Base-by-base conservation (phyloP, 2,797 vertebrate species). In the Argyrosomus regius region DNA sequence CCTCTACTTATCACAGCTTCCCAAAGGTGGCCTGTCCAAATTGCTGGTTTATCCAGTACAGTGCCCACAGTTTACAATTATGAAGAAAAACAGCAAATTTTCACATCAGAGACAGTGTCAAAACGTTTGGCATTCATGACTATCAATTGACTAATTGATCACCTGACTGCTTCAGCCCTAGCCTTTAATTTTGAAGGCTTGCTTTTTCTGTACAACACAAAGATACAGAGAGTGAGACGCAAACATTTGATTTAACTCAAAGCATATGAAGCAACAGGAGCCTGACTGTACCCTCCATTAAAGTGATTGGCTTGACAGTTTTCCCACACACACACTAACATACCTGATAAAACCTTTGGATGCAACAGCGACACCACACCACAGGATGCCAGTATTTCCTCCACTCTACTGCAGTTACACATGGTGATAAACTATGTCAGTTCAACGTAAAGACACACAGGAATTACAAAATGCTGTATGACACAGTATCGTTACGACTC, bases 311-410 rank as follows among this genome's bases (percentile, higher is more conserved):
- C 7, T 8, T 35, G 35, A 49, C 16, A 31, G 31, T 67, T 3
- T 52, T 6, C 59, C 4, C 9, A 20, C 6, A 35, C 5, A 41
- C 35, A 35, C 35, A 35, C 60, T 35, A 0, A n/a, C 11, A 8
- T 8, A 18, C 10, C 20, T 3, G 3, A 2, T 28, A 2, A 77
- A 26, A 16, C 4, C 3, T 24, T 24, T 24, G 6, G 13, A 3
- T 87, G 86, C 56, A 87, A 63, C 39, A 71, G n/a, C 80, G 54
- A 22, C 17, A 39, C 3, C 13, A 45, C 20, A 77, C 87, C 91
- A 87, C 90, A 78, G 8, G 88, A 71, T 88, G 92, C 41, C 91
- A 80, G 82, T 84, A 53, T 92, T 92, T 73, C 76, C 35, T 60
- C 81, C 77, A 35, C 45, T 72, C 53, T 46, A 3, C 39, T 7